A percentile compares a stretch with the other conserved stretches of the same genome.
These are phyloP conservation scores for Thymelicus lineola DNA, from an alignment of 2,888 invertebrate genomes.

Conservation along the genomic window DNA sequence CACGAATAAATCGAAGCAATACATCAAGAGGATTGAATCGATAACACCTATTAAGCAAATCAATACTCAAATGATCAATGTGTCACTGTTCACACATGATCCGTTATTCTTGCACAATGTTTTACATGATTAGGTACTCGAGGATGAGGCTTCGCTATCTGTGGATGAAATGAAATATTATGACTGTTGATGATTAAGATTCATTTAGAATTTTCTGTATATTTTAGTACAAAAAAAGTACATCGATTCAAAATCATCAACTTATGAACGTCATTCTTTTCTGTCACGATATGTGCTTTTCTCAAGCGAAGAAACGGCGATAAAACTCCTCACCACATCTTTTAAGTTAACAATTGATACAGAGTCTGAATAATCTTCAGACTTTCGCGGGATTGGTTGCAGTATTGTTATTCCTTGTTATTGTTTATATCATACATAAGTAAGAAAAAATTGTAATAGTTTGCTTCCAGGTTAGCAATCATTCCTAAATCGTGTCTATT, in stretches of 20 bases:
- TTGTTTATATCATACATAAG: too few species aligned
- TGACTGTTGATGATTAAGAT: background rate
- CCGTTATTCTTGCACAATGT: constrained; percentile 28
- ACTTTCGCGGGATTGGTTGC: too few species aligned
- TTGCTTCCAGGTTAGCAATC: background rate
- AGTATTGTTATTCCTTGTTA: too few species aligned
- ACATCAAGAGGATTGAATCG: constrained; percentile 32
- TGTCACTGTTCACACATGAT: constrained; percentile 32
- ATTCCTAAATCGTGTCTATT: constrained; percentile 51
- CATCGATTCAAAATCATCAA: too few species aligned
- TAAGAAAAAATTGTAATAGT: too few species aligned
- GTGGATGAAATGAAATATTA: constrained; percentile 1
- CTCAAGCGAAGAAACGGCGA: too few species aligned
- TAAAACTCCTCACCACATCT: too few species aligned
- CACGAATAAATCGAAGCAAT: constrained; percentile 31
- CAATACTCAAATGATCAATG: constrained; percentile 33
- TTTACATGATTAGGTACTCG: constrained; percentile 11
- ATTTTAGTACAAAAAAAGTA: too few species aligned
- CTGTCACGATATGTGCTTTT: too few species aligned
- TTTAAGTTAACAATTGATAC: too few species aligned
- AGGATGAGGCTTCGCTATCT: background rate
- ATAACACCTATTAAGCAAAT: constrained; percentile 30
- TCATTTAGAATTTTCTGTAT: background rate
- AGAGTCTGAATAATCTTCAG: too few species aligned
- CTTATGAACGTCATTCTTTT: too few species aligned